Percentiles rank a stretch among this genome's conserved stretches.
These are phyloP conservation scores for Thyatira batis DNA, from an alignment of 2,888 invertebrate species.

Conservation along the genomic window DNA sequence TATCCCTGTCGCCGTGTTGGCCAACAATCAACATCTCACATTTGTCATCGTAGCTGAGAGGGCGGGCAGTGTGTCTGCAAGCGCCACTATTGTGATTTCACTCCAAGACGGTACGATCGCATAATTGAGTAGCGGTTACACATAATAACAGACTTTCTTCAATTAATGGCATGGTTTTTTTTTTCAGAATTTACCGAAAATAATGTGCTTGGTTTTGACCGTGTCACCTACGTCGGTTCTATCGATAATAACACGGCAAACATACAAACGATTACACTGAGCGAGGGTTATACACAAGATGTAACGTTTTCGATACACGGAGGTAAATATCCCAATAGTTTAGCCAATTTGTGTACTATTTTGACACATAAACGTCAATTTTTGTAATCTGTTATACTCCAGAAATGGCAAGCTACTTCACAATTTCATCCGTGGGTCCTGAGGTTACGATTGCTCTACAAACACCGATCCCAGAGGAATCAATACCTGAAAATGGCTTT, in stretches of 20 bases:
- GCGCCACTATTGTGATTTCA: constrained; percentile 29
- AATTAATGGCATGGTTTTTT: background rate
- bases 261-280: constrained; percentile 17
- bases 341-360: background rate
- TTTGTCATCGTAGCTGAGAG: constrained; percentile 27
- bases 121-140: background rate
- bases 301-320: constrained; percentile 30
- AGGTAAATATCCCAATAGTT: constrained; percentile 19
- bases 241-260: constrained; percentile 12
- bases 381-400: constrained; percentile 2
- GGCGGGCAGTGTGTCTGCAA: constrained; percentile 17
- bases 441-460: constrained; percentile 14
- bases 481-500: constrained; percentile 30
- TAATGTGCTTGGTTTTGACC: constrained; percentile 24
- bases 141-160: no score
- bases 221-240: constrained; percentile 21
- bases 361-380: background rate
- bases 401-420: constrained; percentile 21
- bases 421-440: constrained; percentile 4
- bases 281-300: constrained; percentile 14
- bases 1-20: constrained; percentile 27
- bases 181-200: constrained; percentile 16
- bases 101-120: constrained; percentile 16
- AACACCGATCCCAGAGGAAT: constrained; percentile 30
- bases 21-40: constrained; percentile 27